These are phyloP conservation scores for Autographa gamma DNA, from an alignment of 2,888 invertebrate species.

Conservation along the genomic window DNA sequence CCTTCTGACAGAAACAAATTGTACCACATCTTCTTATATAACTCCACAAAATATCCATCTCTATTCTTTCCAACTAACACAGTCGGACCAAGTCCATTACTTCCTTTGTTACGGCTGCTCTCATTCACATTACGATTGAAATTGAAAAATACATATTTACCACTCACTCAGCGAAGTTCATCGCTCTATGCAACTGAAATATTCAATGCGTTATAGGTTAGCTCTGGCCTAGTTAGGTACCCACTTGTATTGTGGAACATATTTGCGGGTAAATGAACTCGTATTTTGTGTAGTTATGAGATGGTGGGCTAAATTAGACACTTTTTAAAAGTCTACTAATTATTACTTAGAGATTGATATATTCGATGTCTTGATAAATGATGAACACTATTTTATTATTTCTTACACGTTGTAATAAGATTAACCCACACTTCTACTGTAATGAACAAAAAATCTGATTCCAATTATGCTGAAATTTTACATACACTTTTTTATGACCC, in stretches of 20 bases:
- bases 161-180: slow-evolving; percentile 19
- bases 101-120: slow-evolving; percentile 13
- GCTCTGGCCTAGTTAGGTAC: neutral
- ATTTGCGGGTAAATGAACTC: neutral
- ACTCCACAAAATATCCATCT: neutral
- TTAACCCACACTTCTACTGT: too few species aligned
- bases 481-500: too few species aligned
- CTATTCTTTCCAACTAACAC: neutral
- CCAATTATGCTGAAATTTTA: too few species aligned
- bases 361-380: too few species aligned
- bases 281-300: neutral
- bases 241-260: neutral
- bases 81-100: slow-evolving; percentile 33
- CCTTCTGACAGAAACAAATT: too few species aligned
- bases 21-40: too few species aligned
- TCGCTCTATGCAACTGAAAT: slow-evolving; percentile 6
- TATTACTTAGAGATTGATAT: too few species aligned
- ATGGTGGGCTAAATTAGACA: too few species aligned
- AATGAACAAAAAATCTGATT: too few species aligned
- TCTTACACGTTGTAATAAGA: too few species aligned
- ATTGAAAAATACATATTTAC: slow-evolving; percentile 55
- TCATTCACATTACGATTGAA: slow-evolving; percentile 30
- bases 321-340: too few species aligned
- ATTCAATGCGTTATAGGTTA: neutral
- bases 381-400: too few species aligned